These are phyloP conservation scores for Crenuchus spilurus DNA, from an alignment of 2,797 vertebrate species.

Conservation along the genomic window DNA sequence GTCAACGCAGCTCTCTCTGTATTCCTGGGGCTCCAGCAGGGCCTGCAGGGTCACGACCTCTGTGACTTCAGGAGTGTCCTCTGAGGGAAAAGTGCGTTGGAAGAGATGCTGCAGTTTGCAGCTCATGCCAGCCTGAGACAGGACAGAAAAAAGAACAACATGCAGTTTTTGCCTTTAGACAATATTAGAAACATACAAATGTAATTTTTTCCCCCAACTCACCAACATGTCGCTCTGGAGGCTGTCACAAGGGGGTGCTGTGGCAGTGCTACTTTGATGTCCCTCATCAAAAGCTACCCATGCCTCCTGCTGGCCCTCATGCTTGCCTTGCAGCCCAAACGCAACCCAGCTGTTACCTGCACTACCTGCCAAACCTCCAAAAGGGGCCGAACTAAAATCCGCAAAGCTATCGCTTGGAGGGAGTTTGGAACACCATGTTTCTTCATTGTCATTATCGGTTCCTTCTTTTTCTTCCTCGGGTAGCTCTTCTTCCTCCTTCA, in stretches of 20 bases:
- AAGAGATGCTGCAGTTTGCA: conserved; percentile 47
- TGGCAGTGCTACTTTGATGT: conserved; percentile 72
- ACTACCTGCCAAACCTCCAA: conserved; percentile 71
- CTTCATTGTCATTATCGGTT: conserved; percentile 41
- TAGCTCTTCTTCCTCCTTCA: conserved; percentile 48
- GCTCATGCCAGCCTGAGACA: conserved; percentile 24
- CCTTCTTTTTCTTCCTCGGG: conserved; percentile 37
- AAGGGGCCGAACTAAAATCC: conserved; percentile 90
- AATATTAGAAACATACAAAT: not conserved
- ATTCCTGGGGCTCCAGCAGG: conserved; percentile 75
- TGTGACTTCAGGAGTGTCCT: conserved; percentile 4
- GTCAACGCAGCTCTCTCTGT: conserved; percentile 34
- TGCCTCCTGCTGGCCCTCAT: conserved; percentile 63
- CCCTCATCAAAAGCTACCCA: conserved; percentile 67
- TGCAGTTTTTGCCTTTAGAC: too few species aligned
- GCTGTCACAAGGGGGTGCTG: conserved; percentile 51
- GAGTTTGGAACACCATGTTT: conserved; percentile 69
- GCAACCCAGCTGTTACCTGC: conserved; percentile 81
- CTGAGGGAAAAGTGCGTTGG: conserved; percentile 48
- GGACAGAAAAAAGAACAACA: not conserved
- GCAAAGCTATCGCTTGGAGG: conserved; percentile 92
- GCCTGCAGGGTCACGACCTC: conserved; percentile 77
- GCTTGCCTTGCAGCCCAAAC: conserved; percentile 75
- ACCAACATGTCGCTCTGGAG: conserved; percentile 66
- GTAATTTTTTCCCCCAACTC: conserved; percentile 35